Evolutionary conservation across 2,113 vertebrate genomes (phyloP).

Genomic region (Salminus brasiliensis): DNA sequence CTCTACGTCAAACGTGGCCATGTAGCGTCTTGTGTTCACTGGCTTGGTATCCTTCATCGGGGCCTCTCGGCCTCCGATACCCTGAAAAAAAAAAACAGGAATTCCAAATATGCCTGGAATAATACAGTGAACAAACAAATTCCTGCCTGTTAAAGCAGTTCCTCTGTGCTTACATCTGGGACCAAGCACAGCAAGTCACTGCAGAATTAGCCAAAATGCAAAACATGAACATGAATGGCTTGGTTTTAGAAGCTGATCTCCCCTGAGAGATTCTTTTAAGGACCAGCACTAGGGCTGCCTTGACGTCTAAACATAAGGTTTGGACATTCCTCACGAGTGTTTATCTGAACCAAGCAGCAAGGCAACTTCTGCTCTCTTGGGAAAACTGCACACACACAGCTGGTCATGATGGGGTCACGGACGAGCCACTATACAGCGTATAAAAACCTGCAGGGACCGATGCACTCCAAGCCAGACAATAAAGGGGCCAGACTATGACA

Average conservation of each 20-base stretch:
- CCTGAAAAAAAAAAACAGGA: slow-evolving; percentile 63
- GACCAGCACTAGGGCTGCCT: slow-evolving; percentile 12
- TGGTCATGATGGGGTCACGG: not conserved
- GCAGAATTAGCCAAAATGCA: slow-evolving; percentile 9
- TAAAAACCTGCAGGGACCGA: slow-evolving; percentile 10
- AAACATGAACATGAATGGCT: not conserved
- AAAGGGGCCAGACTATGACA: not conserved
- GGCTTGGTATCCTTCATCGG: slow-evolving; percentile 85
- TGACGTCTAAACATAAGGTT: slow-evolving; percentile 27
- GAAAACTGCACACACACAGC: slow-evolving; percentile 24
- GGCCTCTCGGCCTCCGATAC: slow-evolving; percentile 80
- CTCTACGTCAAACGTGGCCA: slow-evolving; percentile 86
- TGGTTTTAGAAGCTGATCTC: not conserved
- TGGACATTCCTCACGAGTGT: slow-evolving; percentile 39
- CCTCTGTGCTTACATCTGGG: slow-evolving; percentile 6
- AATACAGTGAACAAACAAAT: slow-evolving; percentile 15
- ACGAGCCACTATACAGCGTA: not conserved
- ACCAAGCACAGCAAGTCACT: not conserved
- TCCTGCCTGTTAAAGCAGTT: not conserved
- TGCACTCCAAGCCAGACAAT: not conserved
- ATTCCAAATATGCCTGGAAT: slow-evolving; percentile 26
- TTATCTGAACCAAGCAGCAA: slow-evolving; percentile 33
- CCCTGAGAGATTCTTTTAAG: slow-evolving; percentile 16
- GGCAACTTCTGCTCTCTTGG: slow-evolving; percentile 24
- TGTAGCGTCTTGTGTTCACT: slow-evolving; percentile 82